These are phyloP conservation scores for Chymomyza procnemis DNA, from an alignment of 2,888 invertebrate species.

Conservation along the genomic window DNA sequence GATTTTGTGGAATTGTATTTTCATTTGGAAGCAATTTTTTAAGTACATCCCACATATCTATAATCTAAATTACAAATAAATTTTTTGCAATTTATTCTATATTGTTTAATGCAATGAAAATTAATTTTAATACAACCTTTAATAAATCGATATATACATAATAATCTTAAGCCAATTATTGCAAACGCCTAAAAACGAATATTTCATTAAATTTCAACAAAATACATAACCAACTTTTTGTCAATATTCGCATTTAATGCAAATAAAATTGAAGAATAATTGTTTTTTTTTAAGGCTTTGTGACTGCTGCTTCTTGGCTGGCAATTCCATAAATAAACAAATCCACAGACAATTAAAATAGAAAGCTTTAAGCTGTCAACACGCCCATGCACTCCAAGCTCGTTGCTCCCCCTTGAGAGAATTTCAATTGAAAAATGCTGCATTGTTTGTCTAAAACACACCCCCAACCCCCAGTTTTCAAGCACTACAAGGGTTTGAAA, in stretches of 20 bases:
- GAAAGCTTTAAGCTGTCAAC: constrained; percentile 48
- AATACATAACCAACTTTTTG: background rate
- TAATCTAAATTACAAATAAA: no score
- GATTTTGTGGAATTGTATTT: no score
- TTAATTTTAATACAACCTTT: no score
- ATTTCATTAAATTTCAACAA: no score
- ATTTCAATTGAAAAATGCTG: constrained; percentile 26
- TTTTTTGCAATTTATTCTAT: no score
- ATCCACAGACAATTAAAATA: constrained; percentile 47
- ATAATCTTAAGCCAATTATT: no score
- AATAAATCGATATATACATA: no score
- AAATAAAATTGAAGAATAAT: background rate
- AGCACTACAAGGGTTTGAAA: constrained; percentile 2
- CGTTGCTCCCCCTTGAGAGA: constrained; percentile 8
- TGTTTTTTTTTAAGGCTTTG: background rate
- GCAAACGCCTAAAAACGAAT: no score
- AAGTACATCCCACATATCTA: no score
- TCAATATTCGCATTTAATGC: background rate
- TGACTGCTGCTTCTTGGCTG: background rate
- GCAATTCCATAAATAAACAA: constrained; percentile 27
- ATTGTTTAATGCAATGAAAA: no score
- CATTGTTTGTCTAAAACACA: constrained; percentile 47
- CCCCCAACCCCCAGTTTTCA: background rate
- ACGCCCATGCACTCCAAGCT: constrained; percentile 41
- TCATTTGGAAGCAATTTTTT: no score